These are phyloP conservation scores for Thripadectes ignobilis DNA, from an alignment of 2,797 vertebrate genomes.

Conservation along the genomic window DNA sequence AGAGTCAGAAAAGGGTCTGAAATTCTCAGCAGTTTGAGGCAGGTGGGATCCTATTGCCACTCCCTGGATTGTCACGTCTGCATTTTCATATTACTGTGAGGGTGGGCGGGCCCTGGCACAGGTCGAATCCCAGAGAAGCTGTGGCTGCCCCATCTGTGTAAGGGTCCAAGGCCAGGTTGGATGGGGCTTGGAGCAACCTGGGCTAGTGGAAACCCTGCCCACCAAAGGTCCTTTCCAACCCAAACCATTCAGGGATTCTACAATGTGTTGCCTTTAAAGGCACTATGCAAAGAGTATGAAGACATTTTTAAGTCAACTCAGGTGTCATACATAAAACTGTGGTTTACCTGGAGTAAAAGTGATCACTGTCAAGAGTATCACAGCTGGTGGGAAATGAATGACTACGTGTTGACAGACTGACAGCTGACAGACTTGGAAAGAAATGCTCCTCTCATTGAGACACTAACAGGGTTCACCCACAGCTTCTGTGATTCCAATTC, in stretches of 20 bases:
- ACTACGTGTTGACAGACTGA: neutral
- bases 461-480: rapidly evolving
- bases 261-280: neutral
- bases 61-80: neutral
- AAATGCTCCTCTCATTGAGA: neutral
- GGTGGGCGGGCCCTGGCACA: neutral
- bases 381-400: neutral
- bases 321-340: neutral
- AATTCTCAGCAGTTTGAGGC: neutral
- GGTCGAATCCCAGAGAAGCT: neutral
- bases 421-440: neutral
- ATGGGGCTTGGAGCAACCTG: rapidly evolving
- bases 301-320: neutral
- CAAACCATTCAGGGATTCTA: neutral
- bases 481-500: neutral
- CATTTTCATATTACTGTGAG: neutral
- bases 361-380: neutral
- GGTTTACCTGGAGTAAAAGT: neutral
- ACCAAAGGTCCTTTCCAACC: neutral
- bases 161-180: neutral
- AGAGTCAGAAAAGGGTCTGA: neutral
- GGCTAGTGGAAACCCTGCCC: rapidly evolving
- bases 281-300: neutral
- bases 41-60: neutral
- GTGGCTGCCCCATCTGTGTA: neutral